Evolutionary conservation across 2,888 invertebrate species (phyloP), one percentile per base, ranked within the genome.

Genomic region (Cryptops parisi): DNA sequence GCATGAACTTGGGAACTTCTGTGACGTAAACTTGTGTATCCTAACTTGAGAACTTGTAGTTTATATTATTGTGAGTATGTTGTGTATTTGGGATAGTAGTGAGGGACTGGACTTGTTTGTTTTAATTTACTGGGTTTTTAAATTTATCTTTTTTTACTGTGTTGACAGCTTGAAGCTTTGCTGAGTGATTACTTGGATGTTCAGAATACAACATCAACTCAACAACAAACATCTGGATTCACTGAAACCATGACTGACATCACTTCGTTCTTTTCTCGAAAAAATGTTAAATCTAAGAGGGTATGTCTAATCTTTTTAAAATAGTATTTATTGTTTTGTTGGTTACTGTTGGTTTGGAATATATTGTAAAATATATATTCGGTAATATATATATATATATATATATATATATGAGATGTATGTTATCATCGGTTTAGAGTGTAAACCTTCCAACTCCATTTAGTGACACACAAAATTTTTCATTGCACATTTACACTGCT

Each of bases 101-200:
- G n/a, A n/a, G n/a, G n/a, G n/a, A n/a, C n/a, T n/a, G n/a, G n/a
- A n/a, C n/a, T n/a, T n/a, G n/a, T n/a, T n/a, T n/a, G n/a, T n/a
- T 3, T 17, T 43, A 2, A 5, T 2, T 43, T n/a, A 43, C 3
- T 2, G 47, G 12, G 24, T 47, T 17, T 23, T 47, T 47, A 22
- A 43, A 3, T 43, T 43, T n/a, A n/a, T n/a, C n/a, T n/a, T n/a
- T n/a, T n/a, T n/a, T n/a, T n/a, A n/a, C n/a, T n/a, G n/a, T n/a
- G n/a, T n/a, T 68, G 71, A n/a, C 66, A 89, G 86, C 67, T 90
- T 45, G 87, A 90, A 71, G 74, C 85, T 4, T 73, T 91, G 9
- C 71, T 91, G 27, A 83, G 83, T 19, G 89, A 89, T 64, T 90
- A 91, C 69, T 71, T 91, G 60, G 87, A 90, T 66, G 82, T 90